Base-by-base conservation (phyloP, 2,113 vertebrate genomes). In the Esox niger region DNA sequence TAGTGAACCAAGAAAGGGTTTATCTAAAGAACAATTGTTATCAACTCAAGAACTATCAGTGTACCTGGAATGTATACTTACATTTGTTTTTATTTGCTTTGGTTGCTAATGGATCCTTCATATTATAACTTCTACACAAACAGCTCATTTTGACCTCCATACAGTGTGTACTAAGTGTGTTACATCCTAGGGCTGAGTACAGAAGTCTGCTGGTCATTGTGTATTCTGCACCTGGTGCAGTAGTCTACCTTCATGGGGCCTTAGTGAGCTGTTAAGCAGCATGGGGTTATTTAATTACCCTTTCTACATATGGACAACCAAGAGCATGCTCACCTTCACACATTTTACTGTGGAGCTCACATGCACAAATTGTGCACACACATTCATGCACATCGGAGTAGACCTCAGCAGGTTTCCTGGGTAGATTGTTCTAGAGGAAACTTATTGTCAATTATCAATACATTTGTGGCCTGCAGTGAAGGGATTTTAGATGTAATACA, bases 261-360 rank as follows among this genome's bases (percentile, higher is more conserved):
- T 74, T 62, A 75, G 72, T 77, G 82, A 76, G 71, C 76, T 72
- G 71, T 82, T 80, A 79, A 83, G 70, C 85, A 80, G 83, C 73
- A 70, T 83, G 81, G 72, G 80, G 79, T 67, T 62, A 23, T 69
- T 82, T 83, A 79, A 84, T 86, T 86, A 76, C 74, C 47, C 68
- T 61, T 67, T 70, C 73, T 78, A 73, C 79, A 86, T 78, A 80
- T 81, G 73, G 77, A 70, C 75, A 66, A 68, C 64, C 75, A 84
- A 81, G 78, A 82, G 80, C 87, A 79, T 49, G 13, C 55, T 88
- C 83, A 85, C 88, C 86, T 88, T 88, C 82, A 75, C 54, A 54
- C 64, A 70, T 15, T 43, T 43, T 43, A 43, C 5, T 43, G 38
- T 10, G 15, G 38, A 43, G 5, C 38, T 4, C 38, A 43, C 15